Base-by-base conservation (phyloP, 2,797 vertebrate species). In the Adelosebastes latens region DNA sequence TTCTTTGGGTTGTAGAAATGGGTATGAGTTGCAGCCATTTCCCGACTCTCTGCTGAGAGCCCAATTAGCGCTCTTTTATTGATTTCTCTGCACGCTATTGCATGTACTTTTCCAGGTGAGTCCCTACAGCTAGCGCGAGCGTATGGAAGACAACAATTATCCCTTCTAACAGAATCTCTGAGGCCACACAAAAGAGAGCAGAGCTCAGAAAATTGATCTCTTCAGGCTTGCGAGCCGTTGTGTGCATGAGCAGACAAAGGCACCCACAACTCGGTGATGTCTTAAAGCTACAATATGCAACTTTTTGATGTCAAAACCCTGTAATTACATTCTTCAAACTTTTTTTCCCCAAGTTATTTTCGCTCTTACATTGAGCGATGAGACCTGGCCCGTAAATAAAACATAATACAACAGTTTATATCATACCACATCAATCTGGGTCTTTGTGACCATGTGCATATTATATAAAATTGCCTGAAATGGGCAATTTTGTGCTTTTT, bases 171-270 rank as follows among this genome's bases (percentile, higher is more conserved):
- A 93, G 61, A 62, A 89, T 89, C 82, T 88, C 90, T 77, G 82
- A 93, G 93, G 91, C 92, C 87, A 70, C 88, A 93, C 94, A 94
- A 94, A 94, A 92, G 80, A 56, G 52, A 90, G 87, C 79, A 58
- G 52, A 84, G 90, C 93, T 92, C 93, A 91, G 84, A 93, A 94
- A 94, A 90, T 95, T 87, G 94, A 96, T 93, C 93, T 91, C 86
- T 77, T 83, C 74, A 84, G 88, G 64, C 62, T 90, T 72, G 32
- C 0, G 69, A 87, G 61, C 68, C 84, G 65, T 66, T 92, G 81
- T 88, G 91, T 90, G 90, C 93, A 94, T 86, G 82, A 93, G 72
- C 79, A 70, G 66, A 87, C 72, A 76, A 82, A 87, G 49, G 61
- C 70, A 61, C 10, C 36, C 16, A 6, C 55, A 64, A 59, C 24